Evolutionary conservation across 2,888 invertebrate genomes (phyloP).

Genomic region (Augochlorella aurata): DNA sequence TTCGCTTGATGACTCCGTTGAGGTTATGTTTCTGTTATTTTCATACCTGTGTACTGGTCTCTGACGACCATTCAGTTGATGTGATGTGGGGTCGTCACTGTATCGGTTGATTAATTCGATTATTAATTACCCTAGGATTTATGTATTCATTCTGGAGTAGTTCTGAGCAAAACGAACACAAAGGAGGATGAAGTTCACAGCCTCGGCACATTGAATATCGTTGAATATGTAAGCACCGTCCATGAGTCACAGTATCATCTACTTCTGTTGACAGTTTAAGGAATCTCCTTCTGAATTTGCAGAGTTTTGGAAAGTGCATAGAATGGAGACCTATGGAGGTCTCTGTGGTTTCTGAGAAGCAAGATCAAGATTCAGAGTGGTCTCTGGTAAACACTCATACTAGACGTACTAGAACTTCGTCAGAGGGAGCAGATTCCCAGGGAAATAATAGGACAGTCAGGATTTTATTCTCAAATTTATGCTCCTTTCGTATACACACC

Average conservation of each 20-base stretch:
- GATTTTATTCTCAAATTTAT: conserved; percentile 86
- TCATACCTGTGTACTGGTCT: no score
- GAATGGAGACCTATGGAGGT: conserved; percentile 93
- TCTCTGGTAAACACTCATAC: conserved; percentile 91
- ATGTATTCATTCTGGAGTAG: conserved; percentile 91
- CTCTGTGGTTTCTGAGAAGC: conserved; percentile 89
- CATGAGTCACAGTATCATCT: background rate
- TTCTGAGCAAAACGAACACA: conserved; percentile 85
- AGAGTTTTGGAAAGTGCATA: conserved; percentile 85
- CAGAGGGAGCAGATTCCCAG: conserved; percentile 79
- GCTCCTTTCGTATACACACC: conserved; percentile 85
- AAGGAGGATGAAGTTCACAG: conserved; percentile 85
- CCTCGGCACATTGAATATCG: conserved; percentile 87
- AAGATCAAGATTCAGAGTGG: conserved; percentile 90
- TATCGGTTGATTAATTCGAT: background rate
- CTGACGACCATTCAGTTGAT: background rate
- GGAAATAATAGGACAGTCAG: conserved; percentile 83
- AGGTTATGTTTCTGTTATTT: conserved; percentile 27
- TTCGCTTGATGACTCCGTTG: background rate
- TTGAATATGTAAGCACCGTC: conserved; percentile 83
- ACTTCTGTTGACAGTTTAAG: conserved; percentile 14
- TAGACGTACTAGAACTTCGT: conserved; percentile 84
- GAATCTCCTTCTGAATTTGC: conserved; percentile 46
- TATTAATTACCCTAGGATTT: conserved; percentile 84
- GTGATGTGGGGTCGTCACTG: background rate